These are phyloP conservation scores for Hyla sarda DNA, from an alignment of 2,113 vertebrate species.

Conservation along the genomic window DNA sequence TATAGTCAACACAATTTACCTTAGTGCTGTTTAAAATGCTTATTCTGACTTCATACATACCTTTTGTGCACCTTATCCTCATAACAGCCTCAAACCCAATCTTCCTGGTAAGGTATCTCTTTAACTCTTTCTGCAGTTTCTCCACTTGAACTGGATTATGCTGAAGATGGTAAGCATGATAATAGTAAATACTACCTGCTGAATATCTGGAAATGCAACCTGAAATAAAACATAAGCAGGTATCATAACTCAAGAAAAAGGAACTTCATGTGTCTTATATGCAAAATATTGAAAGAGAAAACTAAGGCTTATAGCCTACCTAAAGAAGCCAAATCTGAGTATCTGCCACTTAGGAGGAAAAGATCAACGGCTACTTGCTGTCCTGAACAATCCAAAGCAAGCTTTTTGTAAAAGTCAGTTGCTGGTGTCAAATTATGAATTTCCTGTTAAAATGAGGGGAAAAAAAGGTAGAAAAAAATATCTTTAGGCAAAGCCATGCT, in stretches of 20 bases:
- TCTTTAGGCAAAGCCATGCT: not conserved
- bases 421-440: conserved; percentile 90
- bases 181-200: conserved; percentile 91
- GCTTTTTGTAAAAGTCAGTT: conserved; percentile 97
- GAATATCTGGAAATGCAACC: conserved; percentile 97
- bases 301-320: conserved; percentile 70
- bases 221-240: conserved; percentile 64
- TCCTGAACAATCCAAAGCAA: conserved; percentile 96
- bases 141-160: conserved; percentile 91
- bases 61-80: conserved; percentile 98
- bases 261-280: not conserved
- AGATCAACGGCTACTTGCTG: conserved; percentile 96
- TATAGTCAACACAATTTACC: too few relatives aligned
- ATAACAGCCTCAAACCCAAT: conserved; percentile 98
- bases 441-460: conserved; percentile 80
- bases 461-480: not conserved
- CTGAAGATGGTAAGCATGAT: conserved; percentile 92
- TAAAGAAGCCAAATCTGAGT: conserved; percentile 92
- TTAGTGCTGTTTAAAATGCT: not conserved
- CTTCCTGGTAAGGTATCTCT: conserved; percentile 92
- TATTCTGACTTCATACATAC: conserved; percentile 66
- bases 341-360: conserved; percentile 93
- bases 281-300: not conserved
- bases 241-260: not conserved
- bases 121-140: conserved; percentile 90